Percentiles rank a stretch among this genome's conserved stretches.
These are phyloP conservation scores for Acromyrmex echinatior DNA, from an alignment of 1,140 invertebrate genomes.

Conservation along the genomic window DNA sequence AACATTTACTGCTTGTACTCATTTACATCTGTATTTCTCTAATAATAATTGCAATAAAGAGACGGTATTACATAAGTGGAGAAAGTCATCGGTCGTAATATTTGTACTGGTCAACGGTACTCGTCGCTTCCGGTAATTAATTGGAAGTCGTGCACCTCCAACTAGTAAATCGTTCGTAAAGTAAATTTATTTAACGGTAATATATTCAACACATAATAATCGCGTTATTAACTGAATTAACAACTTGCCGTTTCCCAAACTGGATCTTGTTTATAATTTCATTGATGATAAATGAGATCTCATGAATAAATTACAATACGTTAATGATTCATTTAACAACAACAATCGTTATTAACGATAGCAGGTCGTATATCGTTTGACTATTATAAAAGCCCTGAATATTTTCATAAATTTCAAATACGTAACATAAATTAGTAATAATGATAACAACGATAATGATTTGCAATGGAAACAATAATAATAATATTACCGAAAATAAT, in stretches of 20 bases:
- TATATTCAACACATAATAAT: conserved; percentile 50
- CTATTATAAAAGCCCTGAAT: conserved; percentile 41
- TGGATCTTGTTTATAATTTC: conserved; percentile 55
- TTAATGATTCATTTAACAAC: conserved; percentile 54
- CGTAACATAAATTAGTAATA: conserved; percentile 30
- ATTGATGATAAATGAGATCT: conserved; percentile 52
- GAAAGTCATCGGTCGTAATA: conserved; percentile 27
- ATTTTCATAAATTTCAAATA: conserved; percentile 54
- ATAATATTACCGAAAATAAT: conserved; percentile 9
- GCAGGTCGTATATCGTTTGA: conserved; percentile 21
- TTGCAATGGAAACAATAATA: neutral
- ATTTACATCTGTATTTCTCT: neutral
- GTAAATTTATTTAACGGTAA: conserved; percentile 59
- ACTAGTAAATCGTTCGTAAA: conserved; percentile 51
- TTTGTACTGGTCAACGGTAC: conserved; percentile 31
- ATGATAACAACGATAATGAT: conserved; percentile 32
- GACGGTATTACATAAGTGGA: conserved; percentile 2
- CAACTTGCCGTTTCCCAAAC: conserved; percentile 24
- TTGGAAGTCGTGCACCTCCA: conserved; percentile 33
- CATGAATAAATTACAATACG: conserved; percentile 58
- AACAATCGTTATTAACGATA: conserved; percentile 49
- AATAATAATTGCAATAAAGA: conserved; percentile 4
- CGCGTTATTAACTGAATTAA: conserved; percentile 48
- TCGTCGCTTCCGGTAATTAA: conserved; percentile 53
- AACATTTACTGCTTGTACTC: neutral